Conservation (phyloP, 2,888 invertebrate species). For the Luperina nickerlii region DNA sequence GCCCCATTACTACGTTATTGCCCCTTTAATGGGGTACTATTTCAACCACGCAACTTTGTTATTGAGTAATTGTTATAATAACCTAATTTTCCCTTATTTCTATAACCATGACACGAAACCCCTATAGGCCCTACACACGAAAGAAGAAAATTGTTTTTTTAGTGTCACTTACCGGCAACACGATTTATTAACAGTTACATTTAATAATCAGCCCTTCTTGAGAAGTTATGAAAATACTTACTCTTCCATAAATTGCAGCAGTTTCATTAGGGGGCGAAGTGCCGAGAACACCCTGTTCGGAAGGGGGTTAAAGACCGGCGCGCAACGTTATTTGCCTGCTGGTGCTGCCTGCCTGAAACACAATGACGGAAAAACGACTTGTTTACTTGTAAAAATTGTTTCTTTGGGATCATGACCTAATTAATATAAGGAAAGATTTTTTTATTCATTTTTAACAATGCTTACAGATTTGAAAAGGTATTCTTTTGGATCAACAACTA, state of each 20-base stretch:
- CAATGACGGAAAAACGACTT: not conserved
- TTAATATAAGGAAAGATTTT: not conserved
- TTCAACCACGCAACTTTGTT: too few species aligned
- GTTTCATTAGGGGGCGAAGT: conserved; percentile 19
- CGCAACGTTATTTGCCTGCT: conserved; percentile 27
- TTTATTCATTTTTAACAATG: not conserved
- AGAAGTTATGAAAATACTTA: conserved; percentile 11
- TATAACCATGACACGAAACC: not conserved
- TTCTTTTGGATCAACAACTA: not conserved
- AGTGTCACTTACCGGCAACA: not conserved
- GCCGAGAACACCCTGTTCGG: not conserved
- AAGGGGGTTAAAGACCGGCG: conserved; percentile 18
- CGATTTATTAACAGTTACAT: conserved; percentile 11
- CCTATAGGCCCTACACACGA: too few species aligned
- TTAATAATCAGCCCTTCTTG: conserved; percentile 13
- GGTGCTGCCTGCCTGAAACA: conserved; percentile 3
- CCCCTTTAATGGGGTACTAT: not conserved
- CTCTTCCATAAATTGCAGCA: conserved; percentile 20
- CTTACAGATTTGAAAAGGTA: not conserved
- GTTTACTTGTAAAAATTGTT: not conserved
- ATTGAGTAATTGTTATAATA: not conserved
- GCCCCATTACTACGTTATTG: not conserved
- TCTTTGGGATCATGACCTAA: not conserved
- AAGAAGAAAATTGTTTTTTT: not conserved
- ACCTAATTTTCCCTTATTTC: not conserved